These are phyloP conservation scores for Psammodynastes pulverulentus DNA, from an alignment of 2,113 vertebrate genomes.

Conservation along the genomic window DNA sequence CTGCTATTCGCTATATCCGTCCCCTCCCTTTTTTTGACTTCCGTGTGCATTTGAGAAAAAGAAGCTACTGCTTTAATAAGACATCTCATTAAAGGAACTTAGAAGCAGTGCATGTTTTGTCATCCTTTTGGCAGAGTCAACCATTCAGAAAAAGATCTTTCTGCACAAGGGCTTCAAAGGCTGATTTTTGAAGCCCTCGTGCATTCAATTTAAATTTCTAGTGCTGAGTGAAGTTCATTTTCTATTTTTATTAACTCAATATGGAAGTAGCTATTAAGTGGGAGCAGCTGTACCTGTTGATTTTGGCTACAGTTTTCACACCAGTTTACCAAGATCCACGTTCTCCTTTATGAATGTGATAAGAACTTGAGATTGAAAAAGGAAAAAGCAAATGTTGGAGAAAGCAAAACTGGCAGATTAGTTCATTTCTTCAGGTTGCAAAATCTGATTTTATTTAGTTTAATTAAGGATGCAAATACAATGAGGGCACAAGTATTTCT, in stretches of 20 bases:
- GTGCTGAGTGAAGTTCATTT: background rate
- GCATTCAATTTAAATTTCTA: background rate
- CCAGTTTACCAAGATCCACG: background rate
- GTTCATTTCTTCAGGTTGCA: background rate
- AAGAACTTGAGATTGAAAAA: background rate
- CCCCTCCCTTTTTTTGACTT: background rate
- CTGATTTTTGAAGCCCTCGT: background rate
- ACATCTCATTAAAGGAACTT: background rate
- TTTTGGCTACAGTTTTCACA: background rate
- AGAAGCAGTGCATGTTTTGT: background rate
- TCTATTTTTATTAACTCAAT: background rate
- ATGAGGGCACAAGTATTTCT: background rate
- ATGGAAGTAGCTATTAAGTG: background rate
- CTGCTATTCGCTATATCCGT: too few relatives aligned
- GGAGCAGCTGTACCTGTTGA: background rate
- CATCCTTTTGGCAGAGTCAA: background rate
- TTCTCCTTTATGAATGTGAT: background rate
- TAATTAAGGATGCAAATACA: background rate
- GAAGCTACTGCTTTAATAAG: background rate
- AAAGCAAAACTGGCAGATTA: background rate
- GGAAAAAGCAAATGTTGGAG: background rate
- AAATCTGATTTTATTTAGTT: background rate
- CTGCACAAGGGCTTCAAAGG: background rate
- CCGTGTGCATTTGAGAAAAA: background rate
- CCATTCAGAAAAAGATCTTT: background rate